Evolutionary conservation across 2,888 invertebrate genomes (phyloP).

Genomic region (Callinectes sapidus): DNA sequence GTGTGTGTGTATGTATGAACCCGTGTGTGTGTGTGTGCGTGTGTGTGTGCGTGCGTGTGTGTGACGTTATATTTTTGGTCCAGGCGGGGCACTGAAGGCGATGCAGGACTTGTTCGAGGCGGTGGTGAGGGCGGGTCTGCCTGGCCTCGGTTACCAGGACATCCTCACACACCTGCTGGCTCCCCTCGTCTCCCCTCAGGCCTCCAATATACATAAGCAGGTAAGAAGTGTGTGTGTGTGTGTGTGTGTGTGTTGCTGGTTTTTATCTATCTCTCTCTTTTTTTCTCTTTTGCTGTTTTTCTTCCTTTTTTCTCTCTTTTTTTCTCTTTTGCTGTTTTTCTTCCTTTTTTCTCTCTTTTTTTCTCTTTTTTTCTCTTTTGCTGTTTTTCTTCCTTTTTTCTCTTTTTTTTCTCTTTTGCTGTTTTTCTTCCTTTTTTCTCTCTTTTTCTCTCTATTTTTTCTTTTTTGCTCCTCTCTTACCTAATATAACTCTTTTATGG

Average conservation of each 20-base stretch:
- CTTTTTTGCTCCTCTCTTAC: no score
- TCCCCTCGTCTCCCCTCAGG: slow-evolving; percentile 69
- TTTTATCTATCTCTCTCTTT: no score
- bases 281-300: no score
- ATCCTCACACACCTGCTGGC: slow-evolving; percentile 70
- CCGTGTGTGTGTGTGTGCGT: no score
- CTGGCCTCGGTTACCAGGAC: slow-evolving; percentile 87
- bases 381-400: background rate
- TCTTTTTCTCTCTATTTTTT: no score
- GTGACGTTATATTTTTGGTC: slow-evolving; percentile 27
- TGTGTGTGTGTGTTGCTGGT: slow-evolving; percentile 2
- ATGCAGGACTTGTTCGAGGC: slow-evolving; percentile 90
- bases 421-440: background rate
- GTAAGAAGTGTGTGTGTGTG: slow-evolving; percentile 34
- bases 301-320: background rate
- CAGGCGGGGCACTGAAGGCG: slow-evolving; percentile 91
- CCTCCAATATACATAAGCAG: slow-evolving; percentile 72
- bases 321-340: no score
- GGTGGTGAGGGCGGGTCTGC: slow-evolving; percentile 87
- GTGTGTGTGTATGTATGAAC: no score
- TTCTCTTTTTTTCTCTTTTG: background rate
- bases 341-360: background rate
- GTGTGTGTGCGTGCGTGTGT: background rate
- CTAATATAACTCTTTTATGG: no score
- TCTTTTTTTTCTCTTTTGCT: background rate